phyloP scores from a whole-genome alignment of 2,113 vertebrate species.

The Heterocephalus glaber region DNA sequence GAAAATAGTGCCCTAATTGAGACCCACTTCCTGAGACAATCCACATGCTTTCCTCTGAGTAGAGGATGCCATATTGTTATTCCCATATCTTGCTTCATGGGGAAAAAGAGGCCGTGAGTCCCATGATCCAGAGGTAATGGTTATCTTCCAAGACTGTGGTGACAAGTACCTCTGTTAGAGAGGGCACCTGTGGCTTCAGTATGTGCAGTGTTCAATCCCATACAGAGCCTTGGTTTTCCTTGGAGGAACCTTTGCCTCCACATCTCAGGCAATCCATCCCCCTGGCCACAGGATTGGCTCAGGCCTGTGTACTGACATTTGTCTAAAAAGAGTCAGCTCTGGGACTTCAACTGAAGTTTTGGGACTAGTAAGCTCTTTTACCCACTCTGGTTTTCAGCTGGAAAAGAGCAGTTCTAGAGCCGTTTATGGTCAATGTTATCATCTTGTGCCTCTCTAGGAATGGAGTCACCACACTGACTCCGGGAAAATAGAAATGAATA shows the following conservation, averaged over 20 bases:
- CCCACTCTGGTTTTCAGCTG: background rate
- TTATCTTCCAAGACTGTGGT: background rate
- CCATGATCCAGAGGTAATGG: background rate
- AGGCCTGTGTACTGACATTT: background rate
- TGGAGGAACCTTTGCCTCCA: background rate
- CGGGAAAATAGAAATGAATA: background rate
- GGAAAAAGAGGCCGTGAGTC: background rate
- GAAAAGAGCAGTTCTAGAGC: background rate
- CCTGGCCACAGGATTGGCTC: background rate
- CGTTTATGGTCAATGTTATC: background rate
- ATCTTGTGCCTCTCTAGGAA: background rate
- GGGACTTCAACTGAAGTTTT: background rate
- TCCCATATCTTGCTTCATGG: background rate
- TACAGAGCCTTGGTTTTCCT: fast-evolving
- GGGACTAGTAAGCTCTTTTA: background rate
- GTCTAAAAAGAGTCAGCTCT: background rate
- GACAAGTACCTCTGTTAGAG: background rate
- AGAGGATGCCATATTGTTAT: background rate
- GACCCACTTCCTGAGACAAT: background rate
- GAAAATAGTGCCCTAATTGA: background rate
- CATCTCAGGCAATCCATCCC: background rate
- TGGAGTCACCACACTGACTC: background rate
- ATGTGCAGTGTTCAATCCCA: fast-evolving
- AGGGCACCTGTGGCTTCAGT: too few relatives aligned
- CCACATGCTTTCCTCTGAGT: background rate